Percentiles rank a stretch among this genome's conserved stretches.
phyloP scores from a whole-genome alignment of 2,888 invertebrate species.

The Leucoma salicis region DNA sequence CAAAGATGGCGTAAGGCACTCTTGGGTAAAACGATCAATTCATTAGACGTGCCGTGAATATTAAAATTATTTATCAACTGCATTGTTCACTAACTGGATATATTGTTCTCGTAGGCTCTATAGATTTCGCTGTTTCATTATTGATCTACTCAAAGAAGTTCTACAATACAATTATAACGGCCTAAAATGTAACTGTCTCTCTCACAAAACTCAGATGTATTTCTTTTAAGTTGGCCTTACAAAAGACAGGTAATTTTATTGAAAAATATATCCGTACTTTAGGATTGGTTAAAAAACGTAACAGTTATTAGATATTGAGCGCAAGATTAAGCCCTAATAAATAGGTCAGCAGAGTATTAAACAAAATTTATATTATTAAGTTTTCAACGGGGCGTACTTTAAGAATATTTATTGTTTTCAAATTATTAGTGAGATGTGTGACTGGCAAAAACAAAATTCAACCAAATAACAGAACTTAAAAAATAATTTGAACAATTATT shows the following conservation, averaged over 20 bases:
- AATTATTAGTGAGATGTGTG: slow-evolving; percentile 50
- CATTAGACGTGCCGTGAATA: no score
- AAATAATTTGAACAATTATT: not conserved
- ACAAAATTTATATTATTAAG: slow-evolving; percentile 62
- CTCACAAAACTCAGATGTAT: slow-evolving; percentile 65
- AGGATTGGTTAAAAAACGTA: slow-evolving; percentile 53
- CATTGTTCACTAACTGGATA: no score
- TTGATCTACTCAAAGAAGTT: slow-evolving; percentile 68
- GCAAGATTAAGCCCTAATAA: slow-evolving; percentile 61
- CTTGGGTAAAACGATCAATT: no score
- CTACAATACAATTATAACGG: slow-evolving; percentile 83
- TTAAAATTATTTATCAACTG: no score
- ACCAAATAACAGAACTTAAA: slow-evolving; percentile 29
- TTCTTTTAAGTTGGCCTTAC: slow-evolving; percentile 58
- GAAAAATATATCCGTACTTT: slow-evolving; percentile 57
- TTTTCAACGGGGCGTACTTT: slow-evolving; percentile 62
- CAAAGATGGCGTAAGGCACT: no score
- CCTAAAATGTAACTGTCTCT: slow-evolving; percentile 79
- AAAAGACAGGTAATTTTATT: slow-evolving; percentile 78
- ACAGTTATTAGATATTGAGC: slow-evolving; percentile 65
- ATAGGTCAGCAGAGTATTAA: slow-evolving; percentile 68
- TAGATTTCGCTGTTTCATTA: slow-evolving; percentile 43
- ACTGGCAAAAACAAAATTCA: slow-evolving; percentile 33
- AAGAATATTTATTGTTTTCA: slow-evolving; percentile 71
- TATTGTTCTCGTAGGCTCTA: slow-evolving; percentile 50